Evolutionary conservation across 2,797 vertebrate genomes (phyloP).

Genomic region (Kryptolebias ocellatus): DNA sequence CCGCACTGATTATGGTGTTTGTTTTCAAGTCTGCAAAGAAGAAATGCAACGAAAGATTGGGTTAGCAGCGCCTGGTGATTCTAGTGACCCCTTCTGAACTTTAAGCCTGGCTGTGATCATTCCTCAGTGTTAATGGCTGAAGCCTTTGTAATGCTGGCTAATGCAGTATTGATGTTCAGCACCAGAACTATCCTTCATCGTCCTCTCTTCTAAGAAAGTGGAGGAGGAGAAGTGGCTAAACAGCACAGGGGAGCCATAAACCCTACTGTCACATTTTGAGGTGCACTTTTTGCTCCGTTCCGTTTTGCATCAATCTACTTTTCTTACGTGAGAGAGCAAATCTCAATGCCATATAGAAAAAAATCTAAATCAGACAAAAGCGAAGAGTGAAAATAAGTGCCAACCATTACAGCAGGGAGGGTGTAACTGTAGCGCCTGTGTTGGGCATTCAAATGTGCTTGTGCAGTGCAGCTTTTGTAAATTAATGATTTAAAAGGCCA

Average conservation of each 20-base stretch:
- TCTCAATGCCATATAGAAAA: slow-evolving; percentile 33
- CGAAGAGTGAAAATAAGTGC: slow-evolving; percentile 50
- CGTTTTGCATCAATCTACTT: slow-evolving; percentile 64
- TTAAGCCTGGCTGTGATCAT: slow-evolving; percentile 69
- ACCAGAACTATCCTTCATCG: slow-evolving; percentile 77
- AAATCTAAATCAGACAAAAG: slow-evolving; percentile 10
- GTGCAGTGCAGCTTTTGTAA: slow-evolving; percentile 56
- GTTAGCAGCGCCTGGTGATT: slow-evolving; percentile 45
- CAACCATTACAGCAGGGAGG: slow-evolving; percentile 51
- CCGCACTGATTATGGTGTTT: slow-evolving; percentile 25
- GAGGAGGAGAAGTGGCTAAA: slow-evolving; percentile 71
- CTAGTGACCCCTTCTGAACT: slow-evolving; percentile 76
- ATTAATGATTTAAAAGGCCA: slow-evolving; percentile 71
- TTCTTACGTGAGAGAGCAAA: slow-evolving; percentile 53
- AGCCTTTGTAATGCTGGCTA: slow-evolving; percentile 80
- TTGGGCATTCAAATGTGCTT: slow-evolving; percentile 38
- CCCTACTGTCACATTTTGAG: slow-evolving; percentile 53
- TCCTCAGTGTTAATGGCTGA: slow-evolving; percentile 80
- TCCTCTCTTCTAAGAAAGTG: slow-evolving; percentile 61
- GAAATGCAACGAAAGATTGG: slow-evolving; percentile 46
- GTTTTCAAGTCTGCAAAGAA: slow-evolving; percentile 27
- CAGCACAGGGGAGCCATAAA: slow-evolving; percentile 77
- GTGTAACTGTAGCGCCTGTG: slow-evolving; percentile 57
- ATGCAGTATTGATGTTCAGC: slow-evolving; percentile 88
- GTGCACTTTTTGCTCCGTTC: slow-evolving; percentile 48